Evolutionary conservation across 2,113 vertebrate genomes (phyloP), one percentile per base, ranked within the genome.

Genomic region (Scomber scombrus): DNA sequence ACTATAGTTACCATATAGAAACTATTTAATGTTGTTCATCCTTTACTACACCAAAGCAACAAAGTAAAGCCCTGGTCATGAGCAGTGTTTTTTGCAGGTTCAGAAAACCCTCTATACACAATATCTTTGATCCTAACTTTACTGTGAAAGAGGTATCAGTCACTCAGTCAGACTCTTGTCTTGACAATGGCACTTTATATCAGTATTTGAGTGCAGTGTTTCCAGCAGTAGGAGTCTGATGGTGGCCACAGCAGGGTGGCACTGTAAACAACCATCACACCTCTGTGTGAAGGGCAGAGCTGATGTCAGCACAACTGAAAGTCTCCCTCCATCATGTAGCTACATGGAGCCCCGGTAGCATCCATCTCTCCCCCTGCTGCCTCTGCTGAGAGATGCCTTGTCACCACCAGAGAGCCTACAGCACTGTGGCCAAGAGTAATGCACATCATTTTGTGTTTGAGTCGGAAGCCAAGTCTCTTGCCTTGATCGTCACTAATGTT

Each of bases 241-340:
- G 65, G 83, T 18, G 65, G 21, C 29, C 73, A 85, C 87, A 84
- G 74, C 89, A 72, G 81, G 90, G 82, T 80, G 90, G 88, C 87
- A 89, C 91, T 88, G 87, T 91, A 93, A 93, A 94, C 94, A 92
- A 88, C 85, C 89, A 88, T 92, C 90, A 88, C 91, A 91, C 93
- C 92, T 92, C 91, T 43, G 85, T 85, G 89, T 88, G 89, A 92
- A 89, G 65, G 57, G 86, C 78, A 87, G 84, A 88, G 91, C 91
- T 93, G 90, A 92, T 95, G 93, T 94, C 93, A 94, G 94, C 93
- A 82, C 90, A 83, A 89, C 88, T 92, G 85, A 93, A 88, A 88
- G 80, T 93, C 90, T 90, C 91, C 80, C 91, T 93, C 90, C 87
- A 93, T 94, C 93, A 90, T 90, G 88, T 88, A 91, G 90, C 91